Evolutionary conservation across 2,888 invertebrate species (phyloP).

Genomic region (Sinopyrophorus schimmeli): DNA sequence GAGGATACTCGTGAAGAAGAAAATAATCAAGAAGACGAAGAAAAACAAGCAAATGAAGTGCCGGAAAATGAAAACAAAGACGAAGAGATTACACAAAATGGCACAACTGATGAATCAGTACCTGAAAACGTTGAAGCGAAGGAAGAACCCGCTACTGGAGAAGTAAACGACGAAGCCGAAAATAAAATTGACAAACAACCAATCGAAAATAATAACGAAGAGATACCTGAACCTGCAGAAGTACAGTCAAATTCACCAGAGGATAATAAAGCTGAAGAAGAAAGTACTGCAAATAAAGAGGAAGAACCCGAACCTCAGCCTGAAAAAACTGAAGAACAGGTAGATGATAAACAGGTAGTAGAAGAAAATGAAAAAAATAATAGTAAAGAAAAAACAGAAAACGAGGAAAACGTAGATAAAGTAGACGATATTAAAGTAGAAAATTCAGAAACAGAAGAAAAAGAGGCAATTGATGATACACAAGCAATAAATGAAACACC

Average conservation of each 20-base stretch:
- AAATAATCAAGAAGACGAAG: constrained; percentile 15
- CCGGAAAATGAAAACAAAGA: constrained; percentile 32
- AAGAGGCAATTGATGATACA: constrained; percentile 12
- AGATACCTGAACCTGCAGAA: constrained; percentile 33
- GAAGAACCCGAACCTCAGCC: constrained; percentile 24
- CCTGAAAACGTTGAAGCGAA: not conserved
- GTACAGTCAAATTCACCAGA: too few relatives aligned
- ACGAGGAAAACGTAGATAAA: constrained; percentile 35
- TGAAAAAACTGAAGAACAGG: constrained; percentile 31
- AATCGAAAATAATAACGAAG: constrained; percentile 2
- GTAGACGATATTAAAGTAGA: constrained; percentile 19
- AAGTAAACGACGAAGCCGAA: too few relatives aligned
- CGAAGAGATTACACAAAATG: constrained; percentile 29
- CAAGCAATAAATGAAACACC: constrained; percentile 28
- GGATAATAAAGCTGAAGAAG: constrained; percentile 38
- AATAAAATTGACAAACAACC: constrained; percentile 4
- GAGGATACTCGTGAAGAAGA: constrained; percentile 20
- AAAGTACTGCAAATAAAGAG: constrained; percentile 35
- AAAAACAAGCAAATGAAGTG: constrained; percentile 24
- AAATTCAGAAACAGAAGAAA: constrained; percentile 26
- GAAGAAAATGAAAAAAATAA: constrained; percentile 31
- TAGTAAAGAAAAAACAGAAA: constrained; percentile 35
- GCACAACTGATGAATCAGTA: constrained; percentile 1
- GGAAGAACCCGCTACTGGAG: too few relatives aligned
- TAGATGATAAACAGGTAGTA: constrained; percentile 32